A percentile compares a stretch with the other conserved stretches of the same genome.
phyloP scores from a whole-genome alignment of 2,113 vertebrate genomes.

The Fulmarus glacialis region DNA sequence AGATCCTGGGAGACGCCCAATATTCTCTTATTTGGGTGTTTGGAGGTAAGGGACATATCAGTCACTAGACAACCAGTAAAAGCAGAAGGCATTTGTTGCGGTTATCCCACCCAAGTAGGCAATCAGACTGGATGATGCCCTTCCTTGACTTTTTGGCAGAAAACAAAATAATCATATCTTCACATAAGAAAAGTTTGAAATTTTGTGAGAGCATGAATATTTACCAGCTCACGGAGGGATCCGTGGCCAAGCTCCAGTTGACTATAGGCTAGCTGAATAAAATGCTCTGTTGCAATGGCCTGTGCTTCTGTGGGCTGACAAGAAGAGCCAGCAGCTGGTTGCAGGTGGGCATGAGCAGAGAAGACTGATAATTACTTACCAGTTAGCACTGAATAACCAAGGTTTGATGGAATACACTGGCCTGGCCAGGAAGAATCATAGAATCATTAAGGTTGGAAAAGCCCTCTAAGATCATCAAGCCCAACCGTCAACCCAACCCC shows the following conservation, averaged over 20 bases:
- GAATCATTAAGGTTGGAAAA: no score
- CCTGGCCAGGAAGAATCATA: not conserved
- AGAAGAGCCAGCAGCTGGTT: not conserved
- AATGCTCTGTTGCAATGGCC: not conserved
- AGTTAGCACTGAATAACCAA: not conserved
- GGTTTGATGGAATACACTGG: accelerated
- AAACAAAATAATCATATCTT: not conserved
- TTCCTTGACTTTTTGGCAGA: not conserved
- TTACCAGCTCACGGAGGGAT: not conserved
- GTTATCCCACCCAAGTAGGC: not conserved
- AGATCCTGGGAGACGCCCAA: not conserved
- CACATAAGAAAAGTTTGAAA: not conserved
- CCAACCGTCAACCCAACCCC: no score
- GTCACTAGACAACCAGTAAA: not conserved
- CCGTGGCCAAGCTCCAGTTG: not conserved
- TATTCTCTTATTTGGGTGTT: not conserved
- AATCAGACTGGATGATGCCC: not conserved
- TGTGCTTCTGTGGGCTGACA: not conserved
- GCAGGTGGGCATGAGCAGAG: not conserved
- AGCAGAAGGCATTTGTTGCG: not conserved
- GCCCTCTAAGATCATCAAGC: no score
- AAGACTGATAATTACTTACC: not conserved
- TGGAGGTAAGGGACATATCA: not conserved
- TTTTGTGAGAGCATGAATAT: not conserved
- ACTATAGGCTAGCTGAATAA: not conserved